Conservation (phyloP, 2,113 vertebrate genomes). For the Myotis brandtii region DNA sequence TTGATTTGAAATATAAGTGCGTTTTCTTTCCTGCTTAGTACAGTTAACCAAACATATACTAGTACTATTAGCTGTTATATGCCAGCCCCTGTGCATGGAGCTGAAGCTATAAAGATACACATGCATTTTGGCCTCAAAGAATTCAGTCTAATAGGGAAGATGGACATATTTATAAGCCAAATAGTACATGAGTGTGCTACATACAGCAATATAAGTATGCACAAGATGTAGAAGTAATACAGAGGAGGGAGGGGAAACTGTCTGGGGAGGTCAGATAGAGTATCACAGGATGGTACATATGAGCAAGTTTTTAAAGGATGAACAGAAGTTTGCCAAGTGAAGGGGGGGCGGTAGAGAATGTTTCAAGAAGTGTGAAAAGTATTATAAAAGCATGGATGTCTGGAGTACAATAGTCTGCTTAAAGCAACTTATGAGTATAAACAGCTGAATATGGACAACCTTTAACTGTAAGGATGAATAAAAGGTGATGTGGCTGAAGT, state of each 20-base stretch:
- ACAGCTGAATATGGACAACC: not conserved
- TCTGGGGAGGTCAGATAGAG: not conserved
- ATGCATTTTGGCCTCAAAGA: not conserved
- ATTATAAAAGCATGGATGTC: not conserved
- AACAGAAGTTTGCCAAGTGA: not conserved
- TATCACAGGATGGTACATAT: not conserved
- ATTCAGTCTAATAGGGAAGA: not conserved
- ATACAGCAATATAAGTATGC: not conserved
- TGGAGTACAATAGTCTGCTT: not conserved
- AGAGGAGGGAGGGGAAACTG: not conserved
- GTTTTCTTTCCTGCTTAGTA: conserved; percentile 47
- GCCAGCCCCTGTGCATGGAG: not conserved
- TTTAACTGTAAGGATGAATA: not conserved
- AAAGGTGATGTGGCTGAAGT: not conserved
- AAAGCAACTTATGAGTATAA: not conserved
- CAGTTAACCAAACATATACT: not conserved
- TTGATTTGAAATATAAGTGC: not conserved
- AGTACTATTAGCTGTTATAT: not conserved
- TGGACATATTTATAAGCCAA: not conserved
- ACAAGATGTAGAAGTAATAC: not conserved
- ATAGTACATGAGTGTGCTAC: not conserved
- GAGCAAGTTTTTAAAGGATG: not conserved
- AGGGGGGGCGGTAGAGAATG: not conserved
- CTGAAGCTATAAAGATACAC: not conserved
- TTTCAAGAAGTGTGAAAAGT: not conserved